Evolutionary conservation across 2,888 invertebrate species (phyloP), one percentile per base, ranked within the genome.

Genomic region (Oxyscelio sp.): DNA sequence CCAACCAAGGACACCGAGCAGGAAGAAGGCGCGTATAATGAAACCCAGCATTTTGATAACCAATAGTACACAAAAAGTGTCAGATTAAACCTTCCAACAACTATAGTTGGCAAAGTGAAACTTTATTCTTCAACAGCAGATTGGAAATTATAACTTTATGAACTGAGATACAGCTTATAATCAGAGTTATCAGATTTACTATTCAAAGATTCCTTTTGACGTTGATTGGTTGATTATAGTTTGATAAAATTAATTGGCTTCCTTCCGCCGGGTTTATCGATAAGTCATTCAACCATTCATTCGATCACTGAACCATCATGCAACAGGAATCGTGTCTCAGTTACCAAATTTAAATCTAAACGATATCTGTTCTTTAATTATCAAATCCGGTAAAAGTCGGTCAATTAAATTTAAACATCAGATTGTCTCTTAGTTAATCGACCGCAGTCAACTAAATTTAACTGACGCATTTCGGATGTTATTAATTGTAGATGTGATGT

Each of bases 1-100:
- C 96, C 97, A 97, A 73, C 96, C 94, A 88, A 97, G 95, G n/a
- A 97, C 95, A 40, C 96, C 95, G 4, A 97, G 87, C 0, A 97
- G 95, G 87, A 97, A 95, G 78, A 96, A 92, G 13, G 96, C 95
- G 85, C 97, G 96, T 87, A 97, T 95, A 45, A 96, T 90, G 43
- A 96, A 91, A 0, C 95, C 95, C 86, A 97, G 93, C 97, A 97
- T 97, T 89, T 89, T 90, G 38, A 40, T 66, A 66, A 45, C 17
- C 50, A 31, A 34, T 68, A 40, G 40, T 54, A 17, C 13, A 38
- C n/a, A 22, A 54, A 68, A 54, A 52, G 24, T 38, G 22, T 22
- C 5, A 6, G 31, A 65, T 24, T 24, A 61, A 17, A 9, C 17
- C 17, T 22, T 4, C 2, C 21, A 21, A 5, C 8, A 5, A 21